phyloP scores from a whole-genome alignment of 2,888 invertebrate species.

The Acronicta aceris region DNA sequence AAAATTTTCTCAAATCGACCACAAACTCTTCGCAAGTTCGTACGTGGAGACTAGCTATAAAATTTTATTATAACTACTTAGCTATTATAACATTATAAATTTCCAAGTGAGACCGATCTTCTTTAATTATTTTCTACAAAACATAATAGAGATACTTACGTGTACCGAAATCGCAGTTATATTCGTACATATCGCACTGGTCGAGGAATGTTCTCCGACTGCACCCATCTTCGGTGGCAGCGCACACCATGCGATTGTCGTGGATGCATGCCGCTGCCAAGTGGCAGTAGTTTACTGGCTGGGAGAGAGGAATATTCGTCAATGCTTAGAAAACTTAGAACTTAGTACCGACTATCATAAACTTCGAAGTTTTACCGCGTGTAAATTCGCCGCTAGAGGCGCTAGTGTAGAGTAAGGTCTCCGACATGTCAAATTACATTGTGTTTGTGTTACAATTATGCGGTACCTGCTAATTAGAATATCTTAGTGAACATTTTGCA shows the following conservation, averaged over 20 bases:
- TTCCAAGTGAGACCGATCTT: neutral
- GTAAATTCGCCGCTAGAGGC: too few species aligned
- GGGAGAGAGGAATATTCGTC: conserved; percentile 5
- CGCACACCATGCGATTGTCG: conserved; percentile 74
- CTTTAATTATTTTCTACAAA: neutral
- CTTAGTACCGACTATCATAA: too few species aligned
- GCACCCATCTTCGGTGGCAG: conserved; percentile 69
- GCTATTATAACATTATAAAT: fast-evolving
- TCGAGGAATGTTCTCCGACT: conserved; percentile 74
- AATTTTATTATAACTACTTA: too few species aligned
- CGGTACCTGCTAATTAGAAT: too few species aligned
- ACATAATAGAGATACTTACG: conserved; percentile 64
- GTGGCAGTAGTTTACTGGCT: conserved; percentile 77
- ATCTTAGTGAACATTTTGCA: too few species aligned
- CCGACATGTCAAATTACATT: too few species aligned
- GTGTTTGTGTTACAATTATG: too few species aligned
- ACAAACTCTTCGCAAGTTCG: too few species aligned
- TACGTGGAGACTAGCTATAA: too few species aligned
- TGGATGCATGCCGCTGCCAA: conserved; percentile 77
- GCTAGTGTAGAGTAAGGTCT: too few species aligned
- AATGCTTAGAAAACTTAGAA: neutral
- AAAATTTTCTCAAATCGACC: too few species aligned
- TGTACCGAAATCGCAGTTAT: conserved; percentile 77
- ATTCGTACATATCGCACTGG: conserved; percentile 83
- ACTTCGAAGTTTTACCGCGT: too few species aligned